These are phyloP conservation scores for Megalops cyprinoides DNA, from an alignment of 2,797 vertebrate species.

Conservation along the genomic window DNA sequence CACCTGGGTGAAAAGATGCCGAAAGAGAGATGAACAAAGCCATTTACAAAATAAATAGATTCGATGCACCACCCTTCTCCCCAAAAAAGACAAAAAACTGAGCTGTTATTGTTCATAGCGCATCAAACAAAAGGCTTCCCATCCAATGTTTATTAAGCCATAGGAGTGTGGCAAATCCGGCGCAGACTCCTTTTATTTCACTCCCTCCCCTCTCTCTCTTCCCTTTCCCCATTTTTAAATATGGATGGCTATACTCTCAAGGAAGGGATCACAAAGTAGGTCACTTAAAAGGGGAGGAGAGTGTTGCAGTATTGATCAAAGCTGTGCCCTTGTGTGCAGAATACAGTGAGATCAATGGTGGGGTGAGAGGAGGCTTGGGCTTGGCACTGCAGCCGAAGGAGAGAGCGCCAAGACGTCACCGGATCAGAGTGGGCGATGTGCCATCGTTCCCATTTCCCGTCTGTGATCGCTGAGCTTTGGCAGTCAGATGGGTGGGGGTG, in stretches of 20 bases:
- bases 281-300: slow-evolving; percentile 37
- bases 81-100: slow-evolving; percentile 14
- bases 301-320: slow-evolving; percentile 11
- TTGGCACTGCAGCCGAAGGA: neutral
- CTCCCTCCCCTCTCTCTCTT: slow-evolving; percentile 19
- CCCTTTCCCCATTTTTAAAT: slow-evolving; percentile 37
- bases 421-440: neutral
- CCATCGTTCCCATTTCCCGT: neutral
- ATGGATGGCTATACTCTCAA: slow-evolving; percentile 35
- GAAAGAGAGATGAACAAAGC: neutral
- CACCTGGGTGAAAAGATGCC: neutral
- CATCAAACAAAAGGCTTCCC: slow-evolving; percentile 18
- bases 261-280: slow-evolving; percentile 51
- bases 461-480: neutral
- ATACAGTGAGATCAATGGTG: neutral
- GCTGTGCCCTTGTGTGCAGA: neutral
- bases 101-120: slow-evolving; percentile 40
- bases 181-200: slow-evolving; percentile 30
- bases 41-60: slow-evolving; percentile 65
- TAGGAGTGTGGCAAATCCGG: slow-evolving; percentile 30
- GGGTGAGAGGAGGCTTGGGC: neutral
- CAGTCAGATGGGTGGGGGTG: neutral
- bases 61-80: slow-evolving; percentile 50
- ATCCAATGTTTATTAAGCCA: slow-evolving; percentile 37
- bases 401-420: neutral